These are phyloP conservation scores for Pionites leucogaster DNA, from an alignment of 2,113 vertebrate genomes.

Conservation along the genomic window DNA sequence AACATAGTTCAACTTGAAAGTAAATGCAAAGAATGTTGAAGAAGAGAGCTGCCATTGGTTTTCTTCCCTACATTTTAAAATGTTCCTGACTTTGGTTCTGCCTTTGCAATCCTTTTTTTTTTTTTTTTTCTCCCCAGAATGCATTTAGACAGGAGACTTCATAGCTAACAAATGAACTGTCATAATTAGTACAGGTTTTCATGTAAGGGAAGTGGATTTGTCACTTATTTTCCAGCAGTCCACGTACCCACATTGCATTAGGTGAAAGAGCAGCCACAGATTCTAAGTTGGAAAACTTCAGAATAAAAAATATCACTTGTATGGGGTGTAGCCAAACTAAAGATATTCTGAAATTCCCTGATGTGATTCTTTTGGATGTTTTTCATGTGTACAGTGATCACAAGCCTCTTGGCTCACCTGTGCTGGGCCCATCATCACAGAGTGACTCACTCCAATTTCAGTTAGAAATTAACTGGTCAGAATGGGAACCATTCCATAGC, in stretches of 20 bases:
- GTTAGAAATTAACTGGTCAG: background rate
- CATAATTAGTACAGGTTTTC: background rate
- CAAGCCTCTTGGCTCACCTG: too few species aligned
- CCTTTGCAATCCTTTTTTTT: background rate
- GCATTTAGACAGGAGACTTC: background rate
- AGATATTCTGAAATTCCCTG: background rate
- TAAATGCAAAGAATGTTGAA: background rate
- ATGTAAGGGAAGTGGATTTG: background rate
- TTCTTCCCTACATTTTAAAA: background rate
- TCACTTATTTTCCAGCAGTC: background rate
- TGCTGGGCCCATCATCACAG: background rate
- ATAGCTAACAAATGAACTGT: background rate
- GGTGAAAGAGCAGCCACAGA: background rate
- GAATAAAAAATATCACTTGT: background rate
- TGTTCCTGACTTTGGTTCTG: background rate
- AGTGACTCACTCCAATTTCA: background rate
- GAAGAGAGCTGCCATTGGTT: background rate
- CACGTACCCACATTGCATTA: background rate
- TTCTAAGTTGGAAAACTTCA: background rate
- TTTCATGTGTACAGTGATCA: background rate
- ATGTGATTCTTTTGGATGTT: background rate
- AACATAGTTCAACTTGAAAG: background rate
- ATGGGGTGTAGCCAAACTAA: background rate
- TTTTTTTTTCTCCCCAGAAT: background rate
- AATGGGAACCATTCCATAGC: background rate